Conservation (phyloP, 2,888 invertebrate genomes). For the Dromius quadrimaculatus region DNA sequence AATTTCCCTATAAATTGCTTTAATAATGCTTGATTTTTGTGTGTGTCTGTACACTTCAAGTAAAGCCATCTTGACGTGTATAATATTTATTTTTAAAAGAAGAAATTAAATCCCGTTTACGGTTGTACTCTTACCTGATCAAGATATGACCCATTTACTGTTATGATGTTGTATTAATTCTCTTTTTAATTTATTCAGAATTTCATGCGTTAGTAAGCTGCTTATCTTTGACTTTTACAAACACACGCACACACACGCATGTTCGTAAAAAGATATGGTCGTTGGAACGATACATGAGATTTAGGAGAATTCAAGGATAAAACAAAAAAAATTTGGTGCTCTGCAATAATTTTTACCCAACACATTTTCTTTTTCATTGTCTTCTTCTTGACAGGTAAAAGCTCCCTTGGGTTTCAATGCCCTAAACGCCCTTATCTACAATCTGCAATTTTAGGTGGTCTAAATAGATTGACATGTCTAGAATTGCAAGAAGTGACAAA, state of each 20-base stretch:
- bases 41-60: constrained; percentile 4
- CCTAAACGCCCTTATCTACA: constrained; percentile 18
- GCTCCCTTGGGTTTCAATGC: no score
- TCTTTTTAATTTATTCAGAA: constrained; percentile 43
- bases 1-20: no score
- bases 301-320: no score
- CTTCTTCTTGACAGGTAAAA: no score
- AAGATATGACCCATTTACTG: constrained; percentile 49
- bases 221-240: constrained; percentile 30
- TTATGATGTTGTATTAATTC: constrained; percentile 46
- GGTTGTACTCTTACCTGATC: constrained; percentile 38
- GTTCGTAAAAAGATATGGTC: neutral
- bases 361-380: no score
- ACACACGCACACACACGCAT: constrained; percentile 12
- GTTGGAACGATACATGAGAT: no score
- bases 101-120: constrained; percentile 45
- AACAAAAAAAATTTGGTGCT: no score
- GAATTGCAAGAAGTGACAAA: constrained; percentile 13
- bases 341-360: no score
- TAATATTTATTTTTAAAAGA: constrained; percentile 41
- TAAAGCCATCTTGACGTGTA: constrained; percentile 27
- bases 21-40: no score
- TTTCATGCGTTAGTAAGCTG: constrained; percentile 47
- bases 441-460: constrained; percentile 25
- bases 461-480: constrained; percentile 17